A percentile compares a stretch with the other conserved stretches of the same genome.
Conservation (phyloP, 2,113 vertebrate species). For the Pagrus major region DNA sequence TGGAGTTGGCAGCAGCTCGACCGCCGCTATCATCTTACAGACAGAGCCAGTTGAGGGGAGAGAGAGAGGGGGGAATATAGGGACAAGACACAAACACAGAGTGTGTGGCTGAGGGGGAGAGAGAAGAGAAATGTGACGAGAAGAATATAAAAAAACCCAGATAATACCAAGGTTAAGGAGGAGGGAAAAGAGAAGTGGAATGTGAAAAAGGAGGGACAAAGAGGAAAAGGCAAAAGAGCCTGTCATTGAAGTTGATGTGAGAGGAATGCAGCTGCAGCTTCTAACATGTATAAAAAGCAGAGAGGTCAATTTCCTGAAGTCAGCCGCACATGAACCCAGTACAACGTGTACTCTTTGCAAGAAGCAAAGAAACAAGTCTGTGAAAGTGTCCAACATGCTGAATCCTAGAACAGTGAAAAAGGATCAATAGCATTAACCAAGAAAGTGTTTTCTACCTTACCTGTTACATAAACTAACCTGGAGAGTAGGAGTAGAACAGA, state of each 20-base stretch:
- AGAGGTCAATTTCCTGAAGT: slow-evolving; percentile 56
- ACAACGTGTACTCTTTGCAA: slow-evolving; percentile 8
- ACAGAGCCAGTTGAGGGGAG: neutral
- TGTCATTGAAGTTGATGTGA: slow-evolving; percentile 45
- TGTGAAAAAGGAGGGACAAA: slow-evolving; percentile 33
- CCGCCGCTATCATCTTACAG: slow-evolving; percentile 76
- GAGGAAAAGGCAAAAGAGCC: neutral
- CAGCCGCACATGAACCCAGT: slow-evolving; percentile 14
- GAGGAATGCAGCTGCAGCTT: slow-evolving; percentile 75
- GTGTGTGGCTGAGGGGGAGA: neutral
- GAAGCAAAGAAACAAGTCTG: neutral
- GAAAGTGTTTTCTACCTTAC: neutral
- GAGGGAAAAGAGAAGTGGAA: slow-evolving; percentile 19
- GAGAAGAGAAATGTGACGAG: slow-evolving; percentile 20
- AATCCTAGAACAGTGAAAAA: neutral
- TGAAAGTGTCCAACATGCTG: neutral
- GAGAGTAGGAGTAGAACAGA: slow-evolving; percentile 4
- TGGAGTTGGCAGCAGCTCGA: slow-evolving; percentile 64
- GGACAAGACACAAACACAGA: slow-evolving; percentile 65
- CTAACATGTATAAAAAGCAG: slow-evolving; percentile 65
- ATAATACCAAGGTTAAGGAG: neutral
- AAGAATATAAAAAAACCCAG: neutral
- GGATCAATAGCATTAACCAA: neutral
- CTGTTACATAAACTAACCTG: slow-evolving; percentile 19
- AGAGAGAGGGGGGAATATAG: neutral